A percentile compares a stretch with the other conserved stretches of the same genome.
phyloP scores from a whole-genome alignment of 2,888 invertebrate species.

The Chouioia cunea region DNA sequence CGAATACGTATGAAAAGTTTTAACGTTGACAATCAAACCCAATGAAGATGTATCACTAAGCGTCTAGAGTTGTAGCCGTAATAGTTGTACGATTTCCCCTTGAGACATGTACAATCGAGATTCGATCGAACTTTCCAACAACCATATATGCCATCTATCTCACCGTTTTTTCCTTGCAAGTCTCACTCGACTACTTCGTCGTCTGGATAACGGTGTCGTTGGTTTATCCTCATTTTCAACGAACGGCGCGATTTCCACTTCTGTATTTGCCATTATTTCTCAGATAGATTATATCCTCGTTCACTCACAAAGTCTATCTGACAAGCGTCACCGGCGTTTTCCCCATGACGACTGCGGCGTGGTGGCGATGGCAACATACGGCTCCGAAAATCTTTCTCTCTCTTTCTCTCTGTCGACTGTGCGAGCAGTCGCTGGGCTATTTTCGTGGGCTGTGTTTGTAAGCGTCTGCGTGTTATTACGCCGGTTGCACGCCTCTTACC shows the following conservation, averaged over 20 bases:
- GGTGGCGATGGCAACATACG: not conserved
- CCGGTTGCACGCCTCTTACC: too few species aligned
- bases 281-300: not conserved
- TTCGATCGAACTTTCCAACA: too few species aligned
- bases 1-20: too few species aligned
- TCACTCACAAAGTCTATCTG: not conserved
- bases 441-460: constrained; percentile 10
- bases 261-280: constrained; percentile 51
- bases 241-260: constrained; percentile 63
- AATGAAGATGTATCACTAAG: too few species aligned
- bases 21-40: too few species aligned
- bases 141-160: constrained; percentile 45
- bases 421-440: constrained; percentile 7
- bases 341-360: not conserved
- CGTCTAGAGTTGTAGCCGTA: too few species aligned
- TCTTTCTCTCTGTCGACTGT: constrained; percentile 3
- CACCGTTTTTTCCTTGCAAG: constrained; percentile 59
- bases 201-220: constrained; percentile 46
- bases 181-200: constrained; percentile 55
- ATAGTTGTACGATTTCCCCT: too few species aligned
- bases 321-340: too few species aligned
- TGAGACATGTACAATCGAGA: too few species aligned
- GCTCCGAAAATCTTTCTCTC: not conserved
- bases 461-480: too few species aligned
- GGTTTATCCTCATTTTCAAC: constrained; percentile 53